These are phyloP conservation scores for Lipotes vexillifer DNA, from an alignment of 2,113 vertebrate genomes.

Conservation along the genomic window DNA sequence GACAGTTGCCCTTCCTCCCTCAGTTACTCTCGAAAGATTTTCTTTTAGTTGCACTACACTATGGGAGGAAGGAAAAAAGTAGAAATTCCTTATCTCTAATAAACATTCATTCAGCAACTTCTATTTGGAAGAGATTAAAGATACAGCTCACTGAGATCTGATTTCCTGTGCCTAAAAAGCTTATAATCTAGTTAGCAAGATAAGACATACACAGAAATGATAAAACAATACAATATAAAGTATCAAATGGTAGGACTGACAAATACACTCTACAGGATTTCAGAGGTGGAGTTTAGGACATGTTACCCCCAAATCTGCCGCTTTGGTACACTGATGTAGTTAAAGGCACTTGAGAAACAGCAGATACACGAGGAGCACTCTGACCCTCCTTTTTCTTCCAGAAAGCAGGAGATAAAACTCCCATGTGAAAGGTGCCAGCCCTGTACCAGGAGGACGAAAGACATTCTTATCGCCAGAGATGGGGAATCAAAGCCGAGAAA, in stretches of 20 bases:
- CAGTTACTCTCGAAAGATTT: neutral
- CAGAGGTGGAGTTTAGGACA: neutral
- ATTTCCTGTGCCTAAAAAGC: neutral
- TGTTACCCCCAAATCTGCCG: neutral
- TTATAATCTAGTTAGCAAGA: neutral
- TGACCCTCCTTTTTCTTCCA: neutral
- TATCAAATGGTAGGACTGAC: neutral
- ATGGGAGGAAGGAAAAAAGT: neutral
- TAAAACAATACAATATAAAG: neutral
- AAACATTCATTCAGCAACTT: conserved; percentile 39
- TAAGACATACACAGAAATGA: neutral
- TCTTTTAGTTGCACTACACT: neutral
- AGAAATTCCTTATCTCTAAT: conserved; percentile 17
- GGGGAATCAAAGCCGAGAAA: neutral
- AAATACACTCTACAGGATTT: neutral
- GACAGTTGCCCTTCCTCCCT: neutral
- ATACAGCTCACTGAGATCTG: neutral
- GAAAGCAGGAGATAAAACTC: neutral
- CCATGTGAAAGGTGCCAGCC: neutral
- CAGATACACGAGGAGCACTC: neutral
- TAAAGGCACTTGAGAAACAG: neutral
- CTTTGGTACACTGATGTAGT: neutral
- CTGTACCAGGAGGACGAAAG: neutral
- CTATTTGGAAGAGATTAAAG: neutral
- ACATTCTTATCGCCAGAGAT: neutral